Base-by-base conservation (phyloP, 2,888 invertebrate genomes). In the Ecliptopera silaceata region DNA sequence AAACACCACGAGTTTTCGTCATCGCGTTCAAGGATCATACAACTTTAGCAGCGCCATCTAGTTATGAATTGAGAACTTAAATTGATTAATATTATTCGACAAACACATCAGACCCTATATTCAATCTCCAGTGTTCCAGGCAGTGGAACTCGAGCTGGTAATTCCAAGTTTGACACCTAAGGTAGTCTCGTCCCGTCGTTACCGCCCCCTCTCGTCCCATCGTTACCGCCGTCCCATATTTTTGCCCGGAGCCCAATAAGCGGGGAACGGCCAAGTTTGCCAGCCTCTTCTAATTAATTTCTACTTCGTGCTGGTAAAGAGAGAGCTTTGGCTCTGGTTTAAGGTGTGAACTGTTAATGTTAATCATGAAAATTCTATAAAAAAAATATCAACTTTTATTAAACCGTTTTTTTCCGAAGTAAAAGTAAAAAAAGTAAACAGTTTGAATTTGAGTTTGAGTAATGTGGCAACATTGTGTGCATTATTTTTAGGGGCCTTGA, bases 231-330 rank as follows among this genome's bases (percentile, higher is more conserved):
- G 84, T 82, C 86, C 78, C 86, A 88, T 87, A 88, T 88, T 86
- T 87, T 87, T 86, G 80, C 82, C 71, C 72, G 70, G 70, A 77
- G 82, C 86, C 86, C 86, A 88, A 88, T 88, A 88, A 88, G 80
- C 81, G 80, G 61, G 74, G 73, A 70, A 77, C 77, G 80, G 74
- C 75, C 80, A 86, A 87, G 82, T 88, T 87, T 85, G 81, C 86
- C 79, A 82, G 84, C 86, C 84, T 86, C 82, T 83, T 87, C 86
- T 87, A 88, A 88, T 88, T 88, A 88, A 87, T 88, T 87, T 87
- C 88, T 81, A 82, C 86, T 86, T 79, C 82, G 84, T 84, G 82
- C 80, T 77, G 79, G 77, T 79, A 80, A 82, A 82, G 81, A 79
- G 82, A 73, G 72, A 73, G 72, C 69, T 64, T 68, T n/a, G 59